phyloP scores from a whole-genome alignment of 2,888 invertebrate species.

The Drosophila prolongata region DNA sequence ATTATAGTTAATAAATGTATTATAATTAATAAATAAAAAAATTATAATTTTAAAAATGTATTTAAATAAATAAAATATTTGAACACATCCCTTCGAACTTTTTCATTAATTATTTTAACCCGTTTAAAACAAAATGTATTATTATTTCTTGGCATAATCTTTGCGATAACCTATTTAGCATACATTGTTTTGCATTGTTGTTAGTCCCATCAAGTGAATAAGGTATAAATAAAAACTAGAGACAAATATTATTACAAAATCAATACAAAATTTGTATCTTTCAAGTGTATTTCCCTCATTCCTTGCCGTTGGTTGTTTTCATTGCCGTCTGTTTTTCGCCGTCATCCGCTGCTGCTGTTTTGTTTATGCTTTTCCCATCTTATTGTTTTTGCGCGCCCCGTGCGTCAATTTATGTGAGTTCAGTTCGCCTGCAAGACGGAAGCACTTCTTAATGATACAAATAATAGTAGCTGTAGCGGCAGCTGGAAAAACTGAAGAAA shows the following conservation, averaged over 20 bases:
- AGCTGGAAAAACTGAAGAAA: constrained; percentile 39
- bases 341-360: constrained; percentile 34
- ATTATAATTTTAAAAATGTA: too few species aligned
- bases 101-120: too few species aligned
- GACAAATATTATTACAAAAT: neutral
- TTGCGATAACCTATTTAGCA: too few species aligned
- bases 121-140: too few species aligned
- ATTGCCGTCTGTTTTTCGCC: constrained; percentile 16
- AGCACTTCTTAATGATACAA: constrained; percentile 65
- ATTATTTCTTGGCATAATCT: too few species aligned
- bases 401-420: constrained; percentile 67
- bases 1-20: too few species aligned
- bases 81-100: too few species aligned
- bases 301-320: constrained; percentile 24
- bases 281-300: constrained; percentile 7
- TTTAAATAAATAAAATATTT: too few species aligned
- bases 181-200: too few species aligned
- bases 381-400: constrained; percentile 54
- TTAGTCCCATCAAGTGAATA: too few species aligned
- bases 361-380: constrained; percentile 64
- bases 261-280: neutral
- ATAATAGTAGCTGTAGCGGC: constrained; percentile 47
- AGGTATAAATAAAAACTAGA: neutral
- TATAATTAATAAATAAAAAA: too few species aligned
- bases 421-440: constrained; percentile 54